Evolutionary conservation across 1,140 invertebrate species (phyloP).

Genomic region (Cataglyphis hispanica): DNA sequence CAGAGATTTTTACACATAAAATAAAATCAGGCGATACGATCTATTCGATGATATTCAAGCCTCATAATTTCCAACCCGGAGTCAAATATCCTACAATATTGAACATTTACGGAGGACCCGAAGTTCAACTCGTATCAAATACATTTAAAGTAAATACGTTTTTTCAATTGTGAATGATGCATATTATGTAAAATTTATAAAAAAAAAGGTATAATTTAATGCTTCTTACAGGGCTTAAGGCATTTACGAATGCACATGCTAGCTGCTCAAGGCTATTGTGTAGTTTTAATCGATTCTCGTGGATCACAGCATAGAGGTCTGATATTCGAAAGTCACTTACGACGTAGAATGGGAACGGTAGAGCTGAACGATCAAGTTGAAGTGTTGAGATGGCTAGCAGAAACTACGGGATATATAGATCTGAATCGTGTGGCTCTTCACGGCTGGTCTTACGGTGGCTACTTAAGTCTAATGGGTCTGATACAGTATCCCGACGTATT

Average conservation of each 20-base stretch:
- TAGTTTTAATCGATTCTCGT: conserved; percentile 97
- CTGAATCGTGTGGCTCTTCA: conserved; percentile 97
- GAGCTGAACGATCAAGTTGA: conserved; percentile 99
- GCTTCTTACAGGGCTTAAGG: conserved; percentile 90
- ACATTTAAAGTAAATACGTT: conserved; percentile 92
- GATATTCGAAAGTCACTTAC: conserved; percentile 96
- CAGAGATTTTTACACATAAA: conserved; percentile 91
- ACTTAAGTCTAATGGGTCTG: conserved; percentile 94
- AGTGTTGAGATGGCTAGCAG: conserved; percentile 95
- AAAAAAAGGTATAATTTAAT: conserved; percentile 6
- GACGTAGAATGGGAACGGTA: conserved; percentile 96
- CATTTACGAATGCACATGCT: conserved; percentile 98
- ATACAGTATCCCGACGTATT: conserved; percentile 94
- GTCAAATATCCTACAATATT: conserved; percentile 97
- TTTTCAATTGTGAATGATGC: not conserved
- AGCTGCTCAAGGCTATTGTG: conserved; percentile 98
- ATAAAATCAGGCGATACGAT: conserved; percentile 91
- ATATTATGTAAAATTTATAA: not conserved
- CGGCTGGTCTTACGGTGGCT: conserved; percentile 99
- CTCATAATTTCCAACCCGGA: conserved; percentile 91
- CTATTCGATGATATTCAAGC: conserved; percentile 97
- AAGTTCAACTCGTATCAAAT: conserved; percentile 98
- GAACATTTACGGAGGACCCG: conserved; percentile 99
- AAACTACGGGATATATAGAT: conserved; percentile 95
- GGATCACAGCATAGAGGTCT: conserved; percentile 97